Conservation (phyloP, 2,113 vertebrate species). For the Callithrix jacchus region DNA sequence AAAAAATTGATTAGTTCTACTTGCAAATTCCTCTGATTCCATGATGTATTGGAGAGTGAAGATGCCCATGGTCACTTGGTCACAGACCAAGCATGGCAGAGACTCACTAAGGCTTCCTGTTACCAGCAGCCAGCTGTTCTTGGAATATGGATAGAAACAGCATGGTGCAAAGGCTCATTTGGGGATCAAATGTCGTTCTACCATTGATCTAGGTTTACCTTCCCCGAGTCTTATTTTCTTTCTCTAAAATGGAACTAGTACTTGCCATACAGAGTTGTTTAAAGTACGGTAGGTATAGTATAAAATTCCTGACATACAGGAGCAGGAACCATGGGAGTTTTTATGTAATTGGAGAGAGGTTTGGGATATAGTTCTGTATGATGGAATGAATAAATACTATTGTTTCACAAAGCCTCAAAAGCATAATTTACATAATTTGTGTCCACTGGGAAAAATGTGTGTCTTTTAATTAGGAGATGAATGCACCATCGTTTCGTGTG, state of each 20-base stretch:
- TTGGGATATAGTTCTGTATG: neutral
- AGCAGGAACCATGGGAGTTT: neutral
- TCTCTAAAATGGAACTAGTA: neutral
- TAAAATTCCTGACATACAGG: neutral
- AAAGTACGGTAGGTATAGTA: neutral
- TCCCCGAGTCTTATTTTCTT: neutral
- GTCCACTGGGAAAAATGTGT: neutral
- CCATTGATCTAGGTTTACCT: neutral
- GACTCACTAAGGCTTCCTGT: neutral
- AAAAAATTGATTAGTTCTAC: neutral
- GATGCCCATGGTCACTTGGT: neutral
- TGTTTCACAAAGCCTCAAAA: neutral
- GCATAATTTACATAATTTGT: neutral
- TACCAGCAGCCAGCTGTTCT: neutral
- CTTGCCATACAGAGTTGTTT: neutral
- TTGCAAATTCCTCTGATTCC: neutral
- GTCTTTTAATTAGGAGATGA: slow-evolving; percentile 85
- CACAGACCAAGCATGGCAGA: neutral
- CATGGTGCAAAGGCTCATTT: neutral
- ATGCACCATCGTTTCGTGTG: slow-evolving; percentile 85
- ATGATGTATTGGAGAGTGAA: neutral
- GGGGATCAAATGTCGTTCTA: neutral
- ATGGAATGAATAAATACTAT: neutral
- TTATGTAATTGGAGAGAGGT: neutral
- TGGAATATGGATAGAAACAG: neutral